Evolutionary conservation across 1,140 invertebrate species (phyloP).

Genomic region (Sycobia sp.): DNA sequence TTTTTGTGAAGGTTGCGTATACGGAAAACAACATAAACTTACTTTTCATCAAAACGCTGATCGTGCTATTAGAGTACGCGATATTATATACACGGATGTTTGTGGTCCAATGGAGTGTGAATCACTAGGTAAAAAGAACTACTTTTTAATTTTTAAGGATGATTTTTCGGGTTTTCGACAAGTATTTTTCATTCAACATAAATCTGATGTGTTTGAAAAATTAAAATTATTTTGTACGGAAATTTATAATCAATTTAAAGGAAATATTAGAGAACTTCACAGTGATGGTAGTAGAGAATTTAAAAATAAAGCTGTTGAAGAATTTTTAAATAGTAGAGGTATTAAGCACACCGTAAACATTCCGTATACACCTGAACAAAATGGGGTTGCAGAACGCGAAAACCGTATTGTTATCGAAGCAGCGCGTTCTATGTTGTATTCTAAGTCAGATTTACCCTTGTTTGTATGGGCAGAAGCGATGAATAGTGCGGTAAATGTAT

Average conservation of each 20-base stretch:
- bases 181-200: conserved; percentile 4
- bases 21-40: conserved; percentile 2
- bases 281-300: conserved; percentile 34
- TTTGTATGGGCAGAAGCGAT: conserved; percentile 16
- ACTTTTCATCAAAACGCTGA: not conserved
- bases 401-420: conserved; percentile 14
- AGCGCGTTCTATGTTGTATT: not conserved
- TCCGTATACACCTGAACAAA: conserved; percentile 5
- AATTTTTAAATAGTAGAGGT: conserved; percentile 16
- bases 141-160: too few relatives aligned
- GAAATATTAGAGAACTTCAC: not conserved
- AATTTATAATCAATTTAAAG: not conserved
- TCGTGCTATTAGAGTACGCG: not conserved
- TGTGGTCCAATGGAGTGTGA: not conserved
- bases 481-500: conserved; percentile 10
- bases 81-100: not conserved
- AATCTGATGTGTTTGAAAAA: conserved; percentile 27
- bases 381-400: conserved; percentile 16
- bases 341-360: conserved; percentile 8
- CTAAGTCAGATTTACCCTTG: not conserved
- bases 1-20: conserved; percentile 1
- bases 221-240: conserved; percentile 19
- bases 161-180: not conserved
- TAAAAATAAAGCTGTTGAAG: not conserved
- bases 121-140: not conserved